These are phyloP conservation scores for Calameuta filiformis DNA, from an alignment of 2,888 invertebrate species.

Conservation along the genomic window DNA sequence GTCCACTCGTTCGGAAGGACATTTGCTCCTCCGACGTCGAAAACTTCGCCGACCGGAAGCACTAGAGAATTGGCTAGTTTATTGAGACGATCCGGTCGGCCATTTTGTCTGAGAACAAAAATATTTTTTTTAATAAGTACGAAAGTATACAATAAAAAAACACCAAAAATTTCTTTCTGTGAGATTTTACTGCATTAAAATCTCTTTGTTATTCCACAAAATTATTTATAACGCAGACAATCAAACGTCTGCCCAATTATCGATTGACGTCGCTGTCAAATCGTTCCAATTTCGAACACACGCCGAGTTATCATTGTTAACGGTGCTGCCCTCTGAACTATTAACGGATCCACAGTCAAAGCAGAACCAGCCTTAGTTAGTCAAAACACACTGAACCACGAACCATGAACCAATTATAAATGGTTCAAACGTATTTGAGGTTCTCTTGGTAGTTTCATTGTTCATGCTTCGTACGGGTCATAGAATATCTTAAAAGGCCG, in stretches of 20 bases:
- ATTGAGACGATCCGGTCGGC: not conserved
- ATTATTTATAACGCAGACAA: not conserved
- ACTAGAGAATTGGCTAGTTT: not conserved
- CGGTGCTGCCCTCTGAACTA: slow-evolving; percentile 25
- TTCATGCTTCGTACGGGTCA: not conserved
- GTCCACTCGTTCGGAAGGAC: not conserved
- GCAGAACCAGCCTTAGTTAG: slow-evolving; percentile 14
- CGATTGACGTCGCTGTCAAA: not conserved
- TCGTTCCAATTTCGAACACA: not conserved
- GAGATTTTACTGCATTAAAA: not conserved
- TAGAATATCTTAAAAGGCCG: not conserved
- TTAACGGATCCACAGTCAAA: slow-evolving; percentile 41
- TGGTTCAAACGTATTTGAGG: not conserved
- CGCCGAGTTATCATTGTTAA: not conserved
- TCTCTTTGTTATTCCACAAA: not conserved
- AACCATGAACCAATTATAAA: not conserved
- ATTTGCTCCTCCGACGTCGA: not conserved
- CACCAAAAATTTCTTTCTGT: too few species aligned
- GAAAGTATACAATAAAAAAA: not conserved
- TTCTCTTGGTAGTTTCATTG: not conserved
- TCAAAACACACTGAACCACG: not conserved
- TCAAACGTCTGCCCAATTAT: not conserved
- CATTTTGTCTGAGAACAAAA: not conserved
- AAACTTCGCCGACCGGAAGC: not conserved
- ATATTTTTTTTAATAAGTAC: not conserved